These are phyloP conservation scores for Agriopis aurantiaria DNA, from an alignment of 2,888 invertebrate species.

Conservation along the genomic window DNA sequence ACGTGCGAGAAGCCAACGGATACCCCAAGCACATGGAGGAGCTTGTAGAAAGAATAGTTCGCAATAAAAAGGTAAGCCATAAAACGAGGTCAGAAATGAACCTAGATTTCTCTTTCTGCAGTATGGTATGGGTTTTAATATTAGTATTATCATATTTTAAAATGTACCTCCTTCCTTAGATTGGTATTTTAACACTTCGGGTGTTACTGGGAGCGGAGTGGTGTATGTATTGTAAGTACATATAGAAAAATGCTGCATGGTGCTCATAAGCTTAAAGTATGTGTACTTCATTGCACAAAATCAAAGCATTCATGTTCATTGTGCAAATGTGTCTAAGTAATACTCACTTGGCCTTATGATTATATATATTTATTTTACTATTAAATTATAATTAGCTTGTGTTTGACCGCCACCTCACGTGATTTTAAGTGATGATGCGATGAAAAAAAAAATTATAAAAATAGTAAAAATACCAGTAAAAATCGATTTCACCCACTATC, in stretches of 20 bases:
- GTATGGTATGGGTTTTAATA: not conserved
- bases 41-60: conserved; percentile 87
- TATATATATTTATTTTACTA: not conserved
- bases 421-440: too few species aligned
- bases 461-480: too few species aligned
- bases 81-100: conserved; percentile 31
- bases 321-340: not conserved
- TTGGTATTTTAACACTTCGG: conserved; percentile 25
- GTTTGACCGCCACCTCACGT: too few species aligned
- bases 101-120: conserved; percentile 10
- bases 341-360: not conserved
- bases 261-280: not conserved
- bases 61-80: conserved; percentile 88
- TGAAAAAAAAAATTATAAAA: too few species aligned
- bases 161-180: conserved; percentile 22
- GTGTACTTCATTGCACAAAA: conserved; percentile 1
- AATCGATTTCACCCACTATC: too few species aligned
- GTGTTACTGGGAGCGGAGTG: conserved; percentile 2
- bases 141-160: not conserved
- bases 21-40: conserved; percentile 89
- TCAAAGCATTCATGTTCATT: not conserved
- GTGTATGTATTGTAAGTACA: conserved; percentile 13
- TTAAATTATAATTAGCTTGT: too few species aligned
- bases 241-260: not conserved
- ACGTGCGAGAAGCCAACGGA: conserved; percentile 93